Conservation (phyloP, 2,888 invertebrate species). For the Ophion costatus region DNA sequence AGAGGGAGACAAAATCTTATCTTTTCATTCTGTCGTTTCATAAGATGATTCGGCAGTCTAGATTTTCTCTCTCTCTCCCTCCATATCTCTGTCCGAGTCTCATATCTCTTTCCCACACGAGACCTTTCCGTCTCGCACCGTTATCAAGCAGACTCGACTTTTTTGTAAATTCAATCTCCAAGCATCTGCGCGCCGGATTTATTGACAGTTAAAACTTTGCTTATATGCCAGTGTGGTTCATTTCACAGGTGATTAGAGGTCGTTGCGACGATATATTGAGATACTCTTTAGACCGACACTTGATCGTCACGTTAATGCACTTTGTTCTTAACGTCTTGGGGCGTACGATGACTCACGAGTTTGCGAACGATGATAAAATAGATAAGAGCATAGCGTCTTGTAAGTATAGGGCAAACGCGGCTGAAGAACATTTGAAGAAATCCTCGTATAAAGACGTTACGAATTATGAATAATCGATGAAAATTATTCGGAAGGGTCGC, state of each 20-base stretch:
- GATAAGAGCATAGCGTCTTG: conserved; percentile 1
- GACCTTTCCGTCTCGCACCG: not conserved
- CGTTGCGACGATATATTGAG: conserved; percentile 10
- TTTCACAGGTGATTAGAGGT: conserved; percentile 56
- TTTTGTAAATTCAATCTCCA: conserved; percentile 8
- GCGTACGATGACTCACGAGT: conserved; percentile 25
- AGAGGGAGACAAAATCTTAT: too few species aligned
- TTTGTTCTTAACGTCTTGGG: conserved; percentile 34
- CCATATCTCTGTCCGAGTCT: conserved; percentile 1
- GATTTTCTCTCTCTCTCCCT: not conserved
- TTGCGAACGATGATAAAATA: conserved; percentile 1
- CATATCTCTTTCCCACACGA: conserved; percentile 18
- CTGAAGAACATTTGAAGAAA: not conserved
- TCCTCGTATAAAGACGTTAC: not conserved
- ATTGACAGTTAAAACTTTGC: conserved; percentile 48
- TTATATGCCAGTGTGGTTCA: conserved; percentile 47
- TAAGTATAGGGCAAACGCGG: not conserved
- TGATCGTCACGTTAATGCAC: conserved; percentile 22
- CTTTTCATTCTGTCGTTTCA: too few species aligned
- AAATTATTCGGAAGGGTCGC: not conserved
- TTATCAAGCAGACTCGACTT: conserved; percentile 17
- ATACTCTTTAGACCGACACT: conserved; percentile 11
- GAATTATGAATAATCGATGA: not conserved
- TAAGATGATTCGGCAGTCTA: too few species aligned
- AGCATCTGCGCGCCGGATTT: conserved; percentile 50